Conservation (phyloP, 2,797 vertebrate species). For the Cyprinella venusta region DNA sequence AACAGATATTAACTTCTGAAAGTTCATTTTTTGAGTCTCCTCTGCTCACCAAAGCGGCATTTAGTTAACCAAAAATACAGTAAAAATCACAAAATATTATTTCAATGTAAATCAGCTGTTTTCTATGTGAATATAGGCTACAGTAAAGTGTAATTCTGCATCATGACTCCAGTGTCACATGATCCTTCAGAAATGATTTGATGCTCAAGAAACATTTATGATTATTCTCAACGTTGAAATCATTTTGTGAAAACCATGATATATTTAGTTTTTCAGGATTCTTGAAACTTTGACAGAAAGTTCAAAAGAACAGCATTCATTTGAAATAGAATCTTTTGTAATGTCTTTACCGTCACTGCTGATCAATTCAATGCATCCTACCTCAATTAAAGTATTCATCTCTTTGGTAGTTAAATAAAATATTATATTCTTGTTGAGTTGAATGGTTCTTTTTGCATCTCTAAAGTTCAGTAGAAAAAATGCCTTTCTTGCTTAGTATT, state of each 20-base stretch:
- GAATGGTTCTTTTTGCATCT: background rate
- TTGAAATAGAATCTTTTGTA: background rate
- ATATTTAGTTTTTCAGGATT: background rate
- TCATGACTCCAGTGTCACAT: background rate
- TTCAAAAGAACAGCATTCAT: background rate
- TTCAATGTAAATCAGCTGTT: fast-evolving
- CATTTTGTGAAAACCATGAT: background rate
- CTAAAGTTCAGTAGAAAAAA: conserved; percentile 19
- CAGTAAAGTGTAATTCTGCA: background rate
- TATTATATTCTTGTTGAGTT: background rate
- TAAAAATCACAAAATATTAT: background rate
- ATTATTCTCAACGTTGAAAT: background rate
- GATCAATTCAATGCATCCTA: background rate
- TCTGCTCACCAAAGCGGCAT: background rate
- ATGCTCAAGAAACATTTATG: background rate
- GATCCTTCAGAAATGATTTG: background rate
- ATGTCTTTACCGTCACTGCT: background rate
- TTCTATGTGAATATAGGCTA: background rate
- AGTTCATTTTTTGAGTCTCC: background rate
- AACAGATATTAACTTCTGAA: too few relatives aligned
- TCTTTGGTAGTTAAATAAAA: background rate
- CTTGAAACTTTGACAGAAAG: background rate
- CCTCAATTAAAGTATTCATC: background rate
- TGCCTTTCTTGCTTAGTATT: too few relatives aligned
- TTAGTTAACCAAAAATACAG: background rate